phyloP scores from a whole-genome alignment of 2,888 invertebrate genomes.

The Polylopha cassiicola region DNA sequence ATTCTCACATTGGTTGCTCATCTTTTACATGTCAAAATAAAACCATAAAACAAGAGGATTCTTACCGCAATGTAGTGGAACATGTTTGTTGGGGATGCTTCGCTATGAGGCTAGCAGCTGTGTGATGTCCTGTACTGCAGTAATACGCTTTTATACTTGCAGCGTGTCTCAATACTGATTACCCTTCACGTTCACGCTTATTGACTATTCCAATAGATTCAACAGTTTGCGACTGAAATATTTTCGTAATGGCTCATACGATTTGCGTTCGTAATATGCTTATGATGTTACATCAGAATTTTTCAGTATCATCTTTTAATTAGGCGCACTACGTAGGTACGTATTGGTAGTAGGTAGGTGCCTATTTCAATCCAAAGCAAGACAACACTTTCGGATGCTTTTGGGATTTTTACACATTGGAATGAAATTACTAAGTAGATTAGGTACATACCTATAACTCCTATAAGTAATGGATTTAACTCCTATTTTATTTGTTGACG shows the following conservation, averaged over 20 bases:
- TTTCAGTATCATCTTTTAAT: neutral
- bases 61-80: constrained; percentile 59
- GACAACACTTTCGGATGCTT: too few species aligned
- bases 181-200: constrained; percentile 63
- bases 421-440: too few species aligned
- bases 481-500: too few species aligned
- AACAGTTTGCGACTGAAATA: constrained; percentile 17
- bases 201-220: constrained; percentile 46
- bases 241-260: constrained; percentile 55
- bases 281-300: constrained; percentile 46
- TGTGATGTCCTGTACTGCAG: constrained; percentile 26
- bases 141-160: constrained; percentile 51
- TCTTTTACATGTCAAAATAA: too few species aligned
- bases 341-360: too few species aligned
- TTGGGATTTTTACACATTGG: too few species aligned
- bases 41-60: constrained; percentile 19
- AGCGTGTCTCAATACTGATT: constrained; percentile 48
- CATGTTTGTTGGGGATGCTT: constrained; percentile 39
- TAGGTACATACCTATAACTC: too few species aligned
- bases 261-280: constrained; percentile 34
- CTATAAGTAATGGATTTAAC: too few species aligned
- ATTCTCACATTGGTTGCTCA: too few species aligned
- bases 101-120: constrained; percentile 33
- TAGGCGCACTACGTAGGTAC: too few species aligned
- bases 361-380: too few species aligned